A percentile compares a stretch with the other conserved stretches of the same genome.
Evolutionary conservation across 2,888 invertebrate species (phyloP).

Genomic region (Rhogogaster chlorosoma): DNA sequence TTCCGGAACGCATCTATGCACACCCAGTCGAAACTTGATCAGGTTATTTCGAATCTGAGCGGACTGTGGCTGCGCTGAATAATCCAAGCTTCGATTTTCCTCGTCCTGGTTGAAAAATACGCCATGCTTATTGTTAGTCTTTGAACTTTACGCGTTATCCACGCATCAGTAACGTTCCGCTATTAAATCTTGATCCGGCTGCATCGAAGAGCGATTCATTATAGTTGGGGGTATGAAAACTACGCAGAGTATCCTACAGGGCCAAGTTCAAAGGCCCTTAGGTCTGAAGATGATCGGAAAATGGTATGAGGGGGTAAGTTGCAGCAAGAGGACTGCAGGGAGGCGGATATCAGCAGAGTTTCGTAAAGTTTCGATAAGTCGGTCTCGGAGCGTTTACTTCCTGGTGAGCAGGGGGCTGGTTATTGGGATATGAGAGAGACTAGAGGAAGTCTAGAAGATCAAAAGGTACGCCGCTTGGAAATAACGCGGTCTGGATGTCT

Average conservation of each 20-base stretch:
- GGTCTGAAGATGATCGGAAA: conserved; percentile 2
- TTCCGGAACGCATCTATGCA: not conserved
- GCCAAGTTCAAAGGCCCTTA: conserved; percentile 23
- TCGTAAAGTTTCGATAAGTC: conserved; percentile 72
- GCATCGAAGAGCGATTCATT: not conserved
- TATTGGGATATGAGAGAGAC: conserved; percentile 57
- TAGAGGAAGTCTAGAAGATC: conserved; percentile 70
- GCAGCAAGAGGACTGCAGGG: conserved; percentile 30
- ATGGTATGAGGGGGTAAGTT: conserved; percentile 9
- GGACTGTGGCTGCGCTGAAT: not conserved
- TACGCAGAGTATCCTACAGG: not conserved
- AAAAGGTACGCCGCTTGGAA: conserved; percentile 72
- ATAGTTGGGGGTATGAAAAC: not conserved
- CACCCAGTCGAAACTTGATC: not conserved
- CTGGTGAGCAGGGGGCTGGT: conserved; percentile 54
- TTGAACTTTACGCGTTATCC: not conserved
- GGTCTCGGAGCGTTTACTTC: conserved; percentile 67
- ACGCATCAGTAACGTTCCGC: not conserved
- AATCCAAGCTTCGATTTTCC: not conserved
- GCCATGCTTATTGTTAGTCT: not conserved
- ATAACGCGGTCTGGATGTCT: conserved; percentile 68
- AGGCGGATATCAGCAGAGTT: conserved; percentile 65
- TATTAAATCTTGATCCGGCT: not conserved
- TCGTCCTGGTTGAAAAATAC: not conserved
- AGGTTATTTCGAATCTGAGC: not conserved